Base-by-base conservation (phyloP, 2,888 invertebrate genomes). In the Tetanocera ferruginea region DNA sequence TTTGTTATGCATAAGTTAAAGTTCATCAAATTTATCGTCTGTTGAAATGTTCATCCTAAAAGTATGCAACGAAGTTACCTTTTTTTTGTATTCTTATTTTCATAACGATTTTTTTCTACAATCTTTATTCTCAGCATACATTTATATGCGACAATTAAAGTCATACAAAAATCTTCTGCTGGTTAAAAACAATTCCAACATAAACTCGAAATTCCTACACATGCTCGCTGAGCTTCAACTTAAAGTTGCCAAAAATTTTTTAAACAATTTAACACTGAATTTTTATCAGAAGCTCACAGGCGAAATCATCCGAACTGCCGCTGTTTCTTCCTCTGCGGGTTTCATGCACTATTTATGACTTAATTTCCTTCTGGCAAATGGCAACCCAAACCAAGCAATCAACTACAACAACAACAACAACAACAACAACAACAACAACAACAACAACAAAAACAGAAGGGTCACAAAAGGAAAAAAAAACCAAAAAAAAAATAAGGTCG, bases 351-450 rank as follows among this genome's bases (percentile, higher is more conserved):
- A 71, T 71, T 71, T 71, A 71, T 71, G 55, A 55, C 70, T 71
- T 71, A 71, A 71, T 71, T 71, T 71, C 70, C 70, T 52, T 52
- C 17, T 52, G 70, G 70, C 34, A 71, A 71, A 31, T 71, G 25
- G 70, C 51, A 71, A 31, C 31, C 31, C 6, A 34, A 64, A 64
- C 14, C 51, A 19, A 51, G 17, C 69, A 49, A 23, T 14, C 19
- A 11, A 17, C 17, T 17, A 52, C 52, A 52, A n/a, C 52, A 60
- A 60, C 60, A 14, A 60, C 19, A n/a, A 2, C n/a, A 25, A n/a
- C 14, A 49, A 6, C 8, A 49, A 49, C 49, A 9, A 49, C 6
- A 14, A 49, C 6, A n/a, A n/a, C n/a, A n/a, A n/a, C n/a, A n/a
- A 8, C 55, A n/a, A 3, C 28, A 5, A 60, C 25, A 23, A 5